Evolutionary conservation across 2,797 vertebrate species (phyloP), one percentile per base, ranked within the genome.

Genomic region (Lithobates sylvaticus): DNA sequence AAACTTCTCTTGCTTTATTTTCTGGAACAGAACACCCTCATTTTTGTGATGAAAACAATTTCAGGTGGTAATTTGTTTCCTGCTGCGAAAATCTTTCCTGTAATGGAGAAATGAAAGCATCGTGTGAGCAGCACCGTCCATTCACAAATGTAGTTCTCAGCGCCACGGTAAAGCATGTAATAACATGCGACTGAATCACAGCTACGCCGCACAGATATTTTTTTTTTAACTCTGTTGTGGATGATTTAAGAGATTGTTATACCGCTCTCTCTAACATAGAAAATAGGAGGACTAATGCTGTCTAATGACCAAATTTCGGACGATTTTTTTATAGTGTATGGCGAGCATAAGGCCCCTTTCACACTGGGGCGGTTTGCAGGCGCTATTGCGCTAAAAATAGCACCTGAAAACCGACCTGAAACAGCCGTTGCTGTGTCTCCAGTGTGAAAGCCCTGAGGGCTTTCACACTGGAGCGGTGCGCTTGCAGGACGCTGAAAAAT

Each of bases 11-110:
- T 26, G n/a, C 61, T 65, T 65, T 65, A 26, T 65, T 65, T 65
- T 65, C 26, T n/a, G 27, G 8, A 34, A 69, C 68, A 12, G 26
- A 69, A 23, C 42, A n/a, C 16, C 42, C 18, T n/a, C 29, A 21
- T 80, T 44, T 9, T 34, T 16, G 18, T 26, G 23, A 70, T 50
- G 65, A 70, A 71, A 81, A 39, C 29, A 81, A 72, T 81, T 80
- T 71, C 23, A 39, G 15, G 47, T 58, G 47, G 54, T 71, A n/a
- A 71, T 47, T 70, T 58, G 68, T 71, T 58, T 71, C 68, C 68
- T 34, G 27, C 78, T 74, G 54, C 58, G 70, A 27, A 82, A 71
- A 80, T 70, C 44, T 29, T 29, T 36, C 32, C 18, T 26, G 32
- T 71, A 80, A 54, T 65, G 10, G 39, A 71, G 21, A 70, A 69